These are phyloP conservation scores for Scelioninae gen. 1 DNA, from an alignment of 2,888 invertebrate genomes.

Conservation along the genomic window DNA sequence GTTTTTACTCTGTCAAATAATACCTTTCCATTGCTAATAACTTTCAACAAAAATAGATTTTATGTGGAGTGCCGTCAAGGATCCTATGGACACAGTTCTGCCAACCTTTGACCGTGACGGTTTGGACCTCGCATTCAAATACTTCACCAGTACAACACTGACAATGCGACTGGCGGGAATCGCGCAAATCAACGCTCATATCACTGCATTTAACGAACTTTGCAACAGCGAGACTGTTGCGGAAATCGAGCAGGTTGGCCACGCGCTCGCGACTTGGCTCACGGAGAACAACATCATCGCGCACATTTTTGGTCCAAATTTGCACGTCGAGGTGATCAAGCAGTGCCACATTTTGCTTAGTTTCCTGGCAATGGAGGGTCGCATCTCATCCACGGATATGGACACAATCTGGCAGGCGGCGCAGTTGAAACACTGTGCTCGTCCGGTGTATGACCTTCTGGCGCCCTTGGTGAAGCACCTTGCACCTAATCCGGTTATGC, in stretches of 20 bases:
- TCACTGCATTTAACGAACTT: conserved; percentile 95
- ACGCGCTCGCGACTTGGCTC: conserved; percentile 94
- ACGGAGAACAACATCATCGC: conserved; percentile 95
- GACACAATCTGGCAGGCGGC: conserved; percentile 98
- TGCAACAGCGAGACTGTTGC: conserved; percentile 94
- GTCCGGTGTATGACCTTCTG: conserved; percentile 95
- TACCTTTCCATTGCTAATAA: too few relatives aligned
- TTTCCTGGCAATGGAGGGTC: conserved; percentile 95
- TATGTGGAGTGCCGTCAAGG: conserved; percentile 97
- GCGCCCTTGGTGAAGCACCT: conserved; percentile 95
- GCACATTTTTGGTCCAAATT: conserved; percentile 98
- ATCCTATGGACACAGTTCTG: conserved; percentile 93
- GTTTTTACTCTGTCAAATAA: too few relatives aligned
- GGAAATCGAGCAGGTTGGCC: conserved; percentile 93
- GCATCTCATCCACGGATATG: conserved; percentile 95
- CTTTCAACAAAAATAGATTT: conserved; percentile 87
- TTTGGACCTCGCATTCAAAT: conserved; percentile 96
- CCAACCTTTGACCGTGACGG: conserved; percentile 94
- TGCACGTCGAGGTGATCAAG: conserved; percentile 98
- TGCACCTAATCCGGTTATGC: conserved; percentile 94
- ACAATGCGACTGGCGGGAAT: conserved; percentile 97
- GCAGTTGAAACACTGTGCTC: conserved; percentile 96
- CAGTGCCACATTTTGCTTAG: conserved; percentile 97
- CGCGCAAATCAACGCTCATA: conserved; percentile 97
- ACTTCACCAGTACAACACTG: conserved; percentile 96